phyloP scores from a whole-genome alignment of 2,113 vertebrate species.

The Puntigrus tetrazona region DNA sequence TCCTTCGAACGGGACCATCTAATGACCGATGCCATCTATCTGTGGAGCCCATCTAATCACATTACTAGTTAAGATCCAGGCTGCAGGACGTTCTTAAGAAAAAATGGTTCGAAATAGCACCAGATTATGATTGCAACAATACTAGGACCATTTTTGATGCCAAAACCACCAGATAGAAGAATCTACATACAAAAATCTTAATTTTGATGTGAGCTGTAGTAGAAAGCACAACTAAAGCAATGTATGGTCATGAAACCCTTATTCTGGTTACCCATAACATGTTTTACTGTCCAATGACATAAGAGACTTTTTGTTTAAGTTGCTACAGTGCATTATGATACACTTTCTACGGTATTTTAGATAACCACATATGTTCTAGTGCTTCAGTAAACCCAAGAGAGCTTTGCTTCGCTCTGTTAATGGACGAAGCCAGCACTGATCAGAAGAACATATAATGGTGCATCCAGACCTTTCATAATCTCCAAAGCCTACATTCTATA shows the following conservation, averaged over 20 bases:
- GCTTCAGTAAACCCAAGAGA: neutral
- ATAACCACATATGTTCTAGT: neutral
- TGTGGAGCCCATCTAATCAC: constrained; percentile 13
- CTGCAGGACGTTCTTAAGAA: neutral
- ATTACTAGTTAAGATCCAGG: constrained; percentile 14
- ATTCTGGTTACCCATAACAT: neutral
- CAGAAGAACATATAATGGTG: neutral
- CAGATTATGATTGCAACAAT: neutral
- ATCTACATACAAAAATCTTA: neutral
- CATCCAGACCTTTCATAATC: neutral
- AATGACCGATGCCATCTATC: constrained; percentile 12
- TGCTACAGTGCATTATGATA: neutral
- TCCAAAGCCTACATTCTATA: neutral
- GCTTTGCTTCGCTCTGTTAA: neutral
- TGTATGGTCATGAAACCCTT: neutral
- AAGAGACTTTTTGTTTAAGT: neutral
- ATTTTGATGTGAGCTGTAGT: neutral
- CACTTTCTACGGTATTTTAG: neutral
- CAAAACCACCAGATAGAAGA: neutral
- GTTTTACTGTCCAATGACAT: neutral
- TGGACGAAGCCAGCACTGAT: neutral
- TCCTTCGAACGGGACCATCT: neutral
- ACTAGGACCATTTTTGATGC: neutral
- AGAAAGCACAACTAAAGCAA: neutral
- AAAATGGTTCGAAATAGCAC: neutral